Percentiles rank a stretch among this genome's conserved stretches.
phyloP scores from a whole-genome alignment of 92 coral and sea anemone species.

The Zoanthus solanderi region DNA sequence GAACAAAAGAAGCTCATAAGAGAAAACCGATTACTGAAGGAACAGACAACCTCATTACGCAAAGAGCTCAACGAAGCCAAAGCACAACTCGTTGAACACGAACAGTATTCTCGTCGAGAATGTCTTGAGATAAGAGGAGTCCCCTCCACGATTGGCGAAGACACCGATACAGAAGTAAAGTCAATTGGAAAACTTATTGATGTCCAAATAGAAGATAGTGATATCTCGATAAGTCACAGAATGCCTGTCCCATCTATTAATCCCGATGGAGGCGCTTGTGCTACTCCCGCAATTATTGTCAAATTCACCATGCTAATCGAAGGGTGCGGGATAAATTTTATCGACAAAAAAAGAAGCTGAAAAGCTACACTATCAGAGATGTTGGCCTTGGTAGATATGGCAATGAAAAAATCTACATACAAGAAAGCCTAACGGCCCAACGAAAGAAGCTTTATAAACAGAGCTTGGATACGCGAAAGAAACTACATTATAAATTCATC shows the following conservation, averaged over 20 bases:
- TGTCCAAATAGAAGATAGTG: slow-evolving; percentile 8
- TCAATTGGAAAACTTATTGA: slow-evolving; percentile 15
- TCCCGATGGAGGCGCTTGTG: no score
- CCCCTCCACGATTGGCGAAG: slow-evolving; percentile 21
- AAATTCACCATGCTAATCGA: background rate
- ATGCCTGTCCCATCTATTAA: background rate
- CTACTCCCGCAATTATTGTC: background rate
- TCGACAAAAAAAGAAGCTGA: slow-evolving; percentile 6
- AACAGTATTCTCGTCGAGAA: slow-evolving; percentile 3
- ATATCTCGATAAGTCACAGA: slow-evolving; percentile 3
- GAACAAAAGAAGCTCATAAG: slow-evolving; percentile 21
- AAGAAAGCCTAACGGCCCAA: slow-evolving; percentile 13
- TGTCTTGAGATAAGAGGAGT: slow-evolving; percentile 13
- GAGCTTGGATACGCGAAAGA: slow-evolving; percentile 22
- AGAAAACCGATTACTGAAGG: slow-evolving; percentile 10
- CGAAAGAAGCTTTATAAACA: slow-evolving; percentile 13
- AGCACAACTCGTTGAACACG: slow-evolving; percentile 15
- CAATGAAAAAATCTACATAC: background rate
- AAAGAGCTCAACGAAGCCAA: slow-evolving; percentile 18
- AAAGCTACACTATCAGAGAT: slow-evolving; percentile 8
- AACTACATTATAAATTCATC: no score
- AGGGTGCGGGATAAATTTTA: slow-evolving; percentile 13
- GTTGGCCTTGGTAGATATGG: slow-evolving; percentile 18
- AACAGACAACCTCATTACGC: slow-evolving; percentile 14
- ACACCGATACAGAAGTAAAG: slow-evolving; percentile 11